A percentile compares a stretch with the other conserved stretches of the same genome.
These are phyloP conservation scores for Meles meles DNA, from an alignment of 2,113 vertebrate species.

Conservation along the genomic window DNA sequence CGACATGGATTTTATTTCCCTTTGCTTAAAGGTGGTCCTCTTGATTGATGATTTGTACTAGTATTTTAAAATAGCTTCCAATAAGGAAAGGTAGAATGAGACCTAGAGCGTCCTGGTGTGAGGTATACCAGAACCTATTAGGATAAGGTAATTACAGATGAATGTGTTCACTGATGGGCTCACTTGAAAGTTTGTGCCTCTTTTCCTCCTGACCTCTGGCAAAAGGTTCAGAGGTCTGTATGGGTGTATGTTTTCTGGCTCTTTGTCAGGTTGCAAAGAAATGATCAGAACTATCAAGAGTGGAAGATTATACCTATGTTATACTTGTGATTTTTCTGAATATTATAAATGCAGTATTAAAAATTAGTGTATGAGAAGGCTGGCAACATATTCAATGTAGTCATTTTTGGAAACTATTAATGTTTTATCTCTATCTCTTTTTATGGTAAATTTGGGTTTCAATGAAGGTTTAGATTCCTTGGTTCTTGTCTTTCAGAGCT, in stretches of 20 bases:
- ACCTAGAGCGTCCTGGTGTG: not conserved
- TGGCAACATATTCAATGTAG: not conserved
- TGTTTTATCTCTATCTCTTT: not conserved
- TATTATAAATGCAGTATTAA: not conserved
- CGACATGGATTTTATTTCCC: not conserved
- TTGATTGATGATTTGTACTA: not conserved
- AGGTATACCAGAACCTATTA: not conserved
- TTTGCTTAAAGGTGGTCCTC: not conserved
- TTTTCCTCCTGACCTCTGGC: not conserved
- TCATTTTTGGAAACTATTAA: not conserved
- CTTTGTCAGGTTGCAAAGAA: not conserved
- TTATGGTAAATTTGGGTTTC: not conserved
- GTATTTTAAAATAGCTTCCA: constrained; percentile 10
- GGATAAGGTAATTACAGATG: not conserved
- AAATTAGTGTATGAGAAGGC: not conserved
- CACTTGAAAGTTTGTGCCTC: not conserved
- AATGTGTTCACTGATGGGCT: not conserved
- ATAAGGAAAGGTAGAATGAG: not conserved
- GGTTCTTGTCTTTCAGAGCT: not conserved
- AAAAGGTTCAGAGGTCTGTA: not conserved
- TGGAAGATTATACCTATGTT: not conserved
- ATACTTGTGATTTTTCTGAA: not conserved
- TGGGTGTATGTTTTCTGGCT: not conserved
- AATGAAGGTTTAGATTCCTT: not conserved
- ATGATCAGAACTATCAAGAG: not conserved